A percentile compares a stretch with the other conserved stretches of the same genome.
phyloP scores from a whole-genome alignment of 2,888 invertebrate species.

The Euplagia quadripunctaria region DNA sequence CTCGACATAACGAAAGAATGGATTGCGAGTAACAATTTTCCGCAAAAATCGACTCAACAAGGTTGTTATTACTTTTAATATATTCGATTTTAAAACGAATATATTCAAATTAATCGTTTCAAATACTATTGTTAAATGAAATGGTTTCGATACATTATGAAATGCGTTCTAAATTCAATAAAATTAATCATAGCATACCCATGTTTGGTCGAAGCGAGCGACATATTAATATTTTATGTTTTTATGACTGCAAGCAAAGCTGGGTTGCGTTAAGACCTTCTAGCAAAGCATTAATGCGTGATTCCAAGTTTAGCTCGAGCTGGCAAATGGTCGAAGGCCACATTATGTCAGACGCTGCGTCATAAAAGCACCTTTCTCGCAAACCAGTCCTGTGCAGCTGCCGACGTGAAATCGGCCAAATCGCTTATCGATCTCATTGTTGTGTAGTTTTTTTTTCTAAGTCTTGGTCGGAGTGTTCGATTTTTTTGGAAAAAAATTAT shows the following conservation, averaged over 20 bases:
- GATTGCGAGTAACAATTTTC: neutral
- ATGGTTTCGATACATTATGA: constrained; percentile 2
- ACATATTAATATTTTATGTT: constrained; percentile 13
- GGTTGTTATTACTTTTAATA: neutral
- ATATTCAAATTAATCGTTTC: neutral
- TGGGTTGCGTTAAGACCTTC: constrained; percentile 9
- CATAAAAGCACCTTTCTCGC: constrained; percentile 60
- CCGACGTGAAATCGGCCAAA: constrained; percentile 35
- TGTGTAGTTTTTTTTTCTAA: neutral
- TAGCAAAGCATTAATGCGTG: constrained; percentile 33
- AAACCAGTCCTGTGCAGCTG: constrained; percentile 62
- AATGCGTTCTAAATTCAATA: constrained; percentile 11
- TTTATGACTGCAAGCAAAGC: constrained; percentile 13
- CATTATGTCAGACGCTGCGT: constrained; percentile 64
- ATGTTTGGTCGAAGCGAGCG: constrained; percentile 5
- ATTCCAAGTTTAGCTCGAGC: constrained; percentile 28
- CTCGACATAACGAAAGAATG: neutral
- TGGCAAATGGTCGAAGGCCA: constrained; percentile 58
- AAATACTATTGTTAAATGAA: neutral
- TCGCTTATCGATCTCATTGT: constrained; percentile 29
- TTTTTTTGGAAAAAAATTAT: neutral
- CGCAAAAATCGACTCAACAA: neutral
- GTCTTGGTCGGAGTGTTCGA: neutral
- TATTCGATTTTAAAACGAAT: too few species aligned
- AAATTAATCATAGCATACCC: neutral